Evolutionary conservation across 1,140 invertebrate species (phyloP).

Genomic region (Euura saliciscinereae): DNA sequence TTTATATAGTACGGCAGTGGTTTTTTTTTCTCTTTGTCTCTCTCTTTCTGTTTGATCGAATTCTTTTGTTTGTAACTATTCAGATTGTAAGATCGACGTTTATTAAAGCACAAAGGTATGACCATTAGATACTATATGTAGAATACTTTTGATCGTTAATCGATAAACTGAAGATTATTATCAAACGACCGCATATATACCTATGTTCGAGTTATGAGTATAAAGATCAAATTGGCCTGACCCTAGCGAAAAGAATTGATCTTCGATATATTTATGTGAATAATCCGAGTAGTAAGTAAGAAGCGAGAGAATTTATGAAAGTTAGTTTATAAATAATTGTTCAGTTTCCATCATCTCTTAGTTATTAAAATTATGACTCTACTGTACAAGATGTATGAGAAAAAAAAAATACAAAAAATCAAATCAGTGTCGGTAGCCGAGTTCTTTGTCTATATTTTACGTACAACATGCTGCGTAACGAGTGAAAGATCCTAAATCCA

Average conservation of each 20-base stretch:
- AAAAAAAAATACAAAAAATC: too few species aligned
- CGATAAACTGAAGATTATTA: neutral
- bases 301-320: too few species aligned
- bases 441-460: too few species aligned
- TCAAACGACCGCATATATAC: neutral
- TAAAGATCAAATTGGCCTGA: neutral
- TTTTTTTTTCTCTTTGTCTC: neutral
- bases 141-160: neutral
- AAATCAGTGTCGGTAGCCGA: too few species aligned
- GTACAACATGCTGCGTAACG: too few species aligned
- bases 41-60: too few species aligned
- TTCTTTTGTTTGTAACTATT: neutral
- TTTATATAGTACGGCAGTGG: neutral
- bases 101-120: constrained; percentile 1
- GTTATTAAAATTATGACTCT: too few species aligned
- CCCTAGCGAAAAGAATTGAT: neutral
- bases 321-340: too few species aligned
- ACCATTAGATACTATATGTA: neutral
- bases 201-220: neutral
- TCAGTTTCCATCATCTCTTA: too few species aligned
- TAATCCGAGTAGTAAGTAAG: too few species aligned
- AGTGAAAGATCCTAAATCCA: too few species aligned
- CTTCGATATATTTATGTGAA: neutral
- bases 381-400: too few species aligned
- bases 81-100: neutral